A percentile compares a stretch with the other conserved stretches of the same genome.
These are phyloP conservation scores for Montipora capricornis DNA, from an alignment of 64 coral and sea anemone genomes.

Conservation along the genomic window DNA sequence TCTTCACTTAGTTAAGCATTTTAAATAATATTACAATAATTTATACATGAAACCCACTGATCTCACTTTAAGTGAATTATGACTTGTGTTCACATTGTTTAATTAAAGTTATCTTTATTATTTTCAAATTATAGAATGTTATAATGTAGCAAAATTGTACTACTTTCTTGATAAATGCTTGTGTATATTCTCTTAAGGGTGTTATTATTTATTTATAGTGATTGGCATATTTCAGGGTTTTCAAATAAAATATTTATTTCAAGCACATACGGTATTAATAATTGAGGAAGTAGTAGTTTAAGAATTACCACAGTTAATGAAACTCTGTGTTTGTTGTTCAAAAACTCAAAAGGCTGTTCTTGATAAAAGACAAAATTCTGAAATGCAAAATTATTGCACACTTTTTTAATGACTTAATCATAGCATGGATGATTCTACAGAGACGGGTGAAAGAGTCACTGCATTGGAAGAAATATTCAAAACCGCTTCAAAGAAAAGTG, in stretches of 20 bases:
- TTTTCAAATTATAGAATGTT: no score
- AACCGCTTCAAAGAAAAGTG: slow-evolving; percentile 12
- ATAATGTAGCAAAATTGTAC: no score
- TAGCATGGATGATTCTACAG: background rate
- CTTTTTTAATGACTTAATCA: background rate
- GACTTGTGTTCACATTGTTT: no score
- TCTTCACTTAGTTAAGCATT: no score
- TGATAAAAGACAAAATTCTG: background rate
- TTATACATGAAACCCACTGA: no score
- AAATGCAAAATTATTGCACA: background rate
- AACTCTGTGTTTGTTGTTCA: background rate
- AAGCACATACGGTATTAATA: background rate
- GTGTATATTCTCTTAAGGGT: no score
- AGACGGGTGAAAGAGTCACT: background rate
- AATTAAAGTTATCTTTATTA: no score
- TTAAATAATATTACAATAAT: no score
- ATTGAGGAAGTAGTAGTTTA: background rate
- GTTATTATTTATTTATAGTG: no score
- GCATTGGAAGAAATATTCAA: background rate
- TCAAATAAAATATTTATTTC: background rate
- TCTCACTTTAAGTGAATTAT: no score
- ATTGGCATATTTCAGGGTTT: background rate
- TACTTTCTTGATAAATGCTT: no score
- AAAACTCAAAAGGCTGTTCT: background rate
- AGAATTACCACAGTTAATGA: background rate